These are phyloP conservation scores for Cercocebus atys DNA, from an alignment of 2,113 vertebrate genomes.

Conservation along the genomic window DNA sequence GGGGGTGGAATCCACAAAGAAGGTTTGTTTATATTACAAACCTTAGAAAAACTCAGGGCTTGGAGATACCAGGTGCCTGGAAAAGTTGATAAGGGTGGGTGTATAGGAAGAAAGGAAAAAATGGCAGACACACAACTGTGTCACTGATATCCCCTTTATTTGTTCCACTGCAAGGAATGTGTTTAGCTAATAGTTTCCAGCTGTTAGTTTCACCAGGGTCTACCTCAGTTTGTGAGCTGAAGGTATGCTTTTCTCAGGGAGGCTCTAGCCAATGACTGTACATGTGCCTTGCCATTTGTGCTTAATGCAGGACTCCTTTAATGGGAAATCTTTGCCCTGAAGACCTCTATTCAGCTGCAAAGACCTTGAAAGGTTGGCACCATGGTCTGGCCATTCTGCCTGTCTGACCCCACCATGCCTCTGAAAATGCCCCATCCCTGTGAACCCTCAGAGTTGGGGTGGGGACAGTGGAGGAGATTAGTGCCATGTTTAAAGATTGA, in stretches of 20 bases:
- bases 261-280: not conserved
- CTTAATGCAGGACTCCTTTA: not conserved
- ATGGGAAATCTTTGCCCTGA: not conserved
- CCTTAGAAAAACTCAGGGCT: not conserved
- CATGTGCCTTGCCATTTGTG: not conserved
- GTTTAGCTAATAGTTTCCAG: not conserved
- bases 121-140: not conserved
- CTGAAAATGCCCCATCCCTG: not conserved
- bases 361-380: not conserved
- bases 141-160: not conserved
- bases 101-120: not conserved
- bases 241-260: not conserved
- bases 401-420: not conserved
- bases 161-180: not conserved
- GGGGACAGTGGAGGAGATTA: not conserved
- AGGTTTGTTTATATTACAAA: not conserved
- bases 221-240: not conserved
- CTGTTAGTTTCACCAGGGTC: not conserved
- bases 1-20: not conserved
- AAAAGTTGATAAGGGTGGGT: not conserved
- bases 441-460: not conserved
- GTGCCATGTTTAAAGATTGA: not conserved
- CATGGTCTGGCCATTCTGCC: not conserved
- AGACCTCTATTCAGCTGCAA: not conserved
- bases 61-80: not conserved